Base-by-base conservation (phyloP, 92 coral and sea anemone genomes). In the Epizoanthus ramosus region DNA sequence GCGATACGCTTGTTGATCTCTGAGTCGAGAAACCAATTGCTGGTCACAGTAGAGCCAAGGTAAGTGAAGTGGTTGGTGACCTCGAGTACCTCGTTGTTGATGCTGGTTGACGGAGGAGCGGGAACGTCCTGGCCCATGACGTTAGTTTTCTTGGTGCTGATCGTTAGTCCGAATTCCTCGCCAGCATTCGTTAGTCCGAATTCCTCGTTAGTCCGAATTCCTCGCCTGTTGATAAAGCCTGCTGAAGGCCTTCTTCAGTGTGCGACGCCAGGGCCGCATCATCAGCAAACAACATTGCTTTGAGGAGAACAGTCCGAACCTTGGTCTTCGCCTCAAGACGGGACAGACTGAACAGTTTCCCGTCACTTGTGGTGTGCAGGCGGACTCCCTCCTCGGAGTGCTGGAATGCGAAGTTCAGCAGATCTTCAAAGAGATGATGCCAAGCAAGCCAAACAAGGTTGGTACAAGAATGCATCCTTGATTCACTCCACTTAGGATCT, bases 391-490 rank as follows among this genome's bases (percentile, higher is more conserved):
- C 84, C 43, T 7, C 1, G 8, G 79, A 3, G 9, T 22, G 56
- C 13, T 47, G 45, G 54, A 28, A 80, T 22, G 84, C 84, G 43
- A n/a, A 25, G n/a, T 25, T 63, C 57, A 80, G 84, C 5, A 80
- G 80, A n/a, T n/a, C n/a, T n/a, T n/a, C 57, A 80, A 22, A 50
- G 63, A 61, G 77, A 80, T 64, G 80, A 80, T 80, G 31, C 31
- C 31, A 77, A 63, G 63, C 18, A 80, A 47, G 31, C 31, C 31
- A 77, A 63, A 80, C 18, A 80, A 47, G 28, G 84, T 65, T n/a
- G 81, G 81, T 4, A 68, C 81, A 22, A 75, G 68, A 16, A 75
- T 68, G 31, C 80, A 80, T 0, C 84, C 84, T 5, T 80, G 84
- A 23, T 80, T 80, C 3, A 80, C 76, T 4, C 84, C 74, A 7